Evolutionary conservation across 2,888 invertebrate genomes (phyloP), one percentile per base, ranked within the genome.

Genomic region (Ecdyonurus torrentis): DNA sequence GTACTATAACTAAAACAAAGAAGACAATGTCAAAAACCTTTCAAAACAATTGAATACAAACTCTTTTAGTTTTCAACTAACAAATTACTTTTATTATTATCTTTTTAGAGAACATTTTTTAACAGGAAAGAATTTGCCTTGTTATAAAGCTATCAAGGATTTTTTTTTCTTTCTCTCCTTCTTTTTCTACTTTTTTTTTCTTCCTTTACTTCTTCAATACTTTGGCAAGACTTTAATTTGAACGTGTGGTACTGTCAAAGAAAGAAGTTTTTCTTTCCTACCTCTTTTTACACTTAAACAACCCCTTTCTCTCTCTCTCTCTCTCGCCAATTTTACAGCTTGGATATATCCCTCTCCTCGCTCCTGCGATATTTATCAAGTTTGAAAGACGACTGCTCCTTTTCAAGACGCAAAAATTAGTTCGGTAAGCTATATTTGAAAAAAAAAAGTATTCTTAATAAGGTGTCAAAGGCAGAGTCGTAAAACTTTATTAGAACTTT

Each of bases 401-500:
- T 37, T 37, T 37, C 7, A 37, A 15, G 37, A 37, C 37, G 37
- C 15, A 37, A 37, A 37, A 37, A 37, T 37, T 37, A 37, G 37
- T 37, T 37, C 15, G 37, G 37, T 37, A 37, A 37, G 37, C 37
- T 37, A 37, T 37, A 37, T 37, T 37, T 37, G 37, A 37, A 37
- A 37, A 37, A 37, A 37, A 37, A 37, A 37, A 37, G 20, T 20
- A 5, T 5, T 55, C 55, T 55, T 55, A 55, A 55, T 55, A 55
- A 55, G 55, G 55, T 55, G 55, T 55, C 55, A 55, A 22, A 55
- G 55, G 55, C 55, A 55, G 55, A 55, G 20, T 37, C 55, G n/a
- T n/a, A 22, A 55, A 55, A 55, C 19, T 55, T 55, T 55, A 55
- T 55, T 55, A 55, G 55, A 55, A 55, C 55, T 55, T 55, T 55